These are phyloP conservation scores for Protosalanx chinensis DNA, from an alignment of 2,797 vertebrate genomes.

Conservation along the genomic window DNA sequence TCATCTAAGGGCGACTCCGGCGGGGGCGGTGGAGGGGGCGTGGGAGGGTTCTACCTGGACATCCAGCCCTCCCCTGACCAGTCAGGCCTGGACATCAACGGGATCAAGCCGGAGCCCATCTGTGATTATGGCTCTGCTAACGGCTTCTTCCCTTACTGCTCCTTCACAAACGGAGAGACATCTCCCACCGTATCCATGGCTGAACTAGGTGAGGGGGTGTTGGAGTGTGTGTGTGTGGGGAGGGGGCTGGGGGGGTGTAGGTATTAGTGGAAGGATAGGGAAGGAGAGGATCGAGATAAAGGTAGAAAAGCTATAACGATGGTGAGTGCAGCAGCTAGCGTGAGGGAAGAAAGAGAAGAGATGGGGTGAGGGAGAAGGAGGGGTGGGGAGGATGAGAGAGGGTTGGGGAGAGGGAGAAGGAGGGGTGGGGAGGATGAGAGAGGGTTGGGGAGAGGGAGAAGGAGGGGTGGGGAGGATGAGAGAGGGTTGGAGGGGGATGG, in stretches of 20 bases:
- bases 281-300: background rate
- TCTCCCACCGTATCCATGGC: conserved; percentile 85
- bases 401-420: background rate
- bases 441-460: background rate
- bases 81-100: conserved; percentile 89
- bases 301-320: no score
- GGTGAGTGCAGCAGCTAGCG: background rate
- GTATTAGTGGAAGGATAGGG: conserved; percentile 25
- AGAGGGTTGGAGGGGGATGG: background rate
- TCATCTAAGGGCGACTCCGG: conserved; percentile 77
- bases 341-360: background rate
- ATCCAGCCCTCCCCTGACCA: conserved; percentile 92
- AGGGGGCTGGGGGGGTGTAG: background rate
- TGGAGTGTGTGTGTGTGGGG: background rate
- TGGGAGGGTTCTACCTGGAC: conserved; percentile 88
- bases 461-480: conserved; percentile 9
- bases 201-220: conserved; percentile 79
- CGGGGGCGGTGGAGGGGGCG: conserved; percentile 50
- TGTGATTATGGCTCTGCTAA: conserved; percentile 83
- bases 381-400: background rate
- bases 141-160: conserved; percentile 87
- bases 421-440: background rate
- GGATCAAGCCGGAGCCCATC: conserved; percentile 89
- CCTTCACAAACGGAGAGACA: conserved; percentile 84
- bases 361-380: background rate